Percentiles rank a stretch among this genome's conserved stretches.
phyloP scores from a whole-genome alignment of 2,888 invertebrate species.

The Conus canariensis region DNA sequence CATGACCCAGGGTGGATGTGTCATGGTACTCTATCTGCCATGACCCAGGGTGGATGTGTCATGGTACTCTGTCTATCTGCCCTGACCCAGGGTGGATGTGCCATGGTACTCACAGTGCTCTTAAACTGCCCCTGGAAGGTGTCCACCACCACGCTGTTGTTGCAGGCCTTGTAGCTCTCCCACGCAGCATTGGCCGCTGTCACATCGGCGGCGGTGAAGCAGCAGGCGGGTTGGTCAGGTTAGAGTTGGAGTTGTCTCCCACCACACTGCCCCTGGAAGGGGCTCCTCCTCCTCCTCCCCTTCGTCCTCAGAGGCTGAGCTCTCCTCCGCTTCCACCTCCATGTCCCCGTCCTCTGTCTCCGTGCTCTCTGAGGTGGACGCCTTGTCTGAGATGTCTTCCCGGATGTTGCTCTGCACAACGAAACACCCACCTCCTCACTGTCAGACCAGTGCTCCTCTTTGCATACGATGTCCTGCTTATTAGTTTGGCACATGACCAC shows the following conservation, averaged over 20 bases:
- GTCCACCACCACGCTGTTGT: slow-evolving; percentile 83
- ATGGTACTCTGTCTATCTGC: too few species aligned
- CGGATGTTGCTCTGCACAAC: slow-evolving; percentile 49
- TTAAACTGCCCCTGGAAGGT: slow-evolving; percentile 85
- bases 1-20: too few species aligned
- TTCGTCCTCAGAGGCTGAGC: slow-evolving; percentile 51
- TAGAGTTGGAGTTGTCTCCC: slow-evolving; percentile 45
- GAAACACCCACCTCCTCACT: neutral
- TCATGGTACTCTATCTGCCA: too few species aligned
- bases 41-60: too few species aligned
- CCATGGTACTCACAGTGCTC: slow-evolving; percentile 81
- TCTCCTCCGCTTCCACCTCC: slow-evolving; percentile 51
- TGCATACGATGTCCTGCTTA: neutral
- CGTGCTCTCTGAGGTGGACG: slow-evolving; percentile 45
- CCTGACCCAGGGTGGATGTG: too few species aligned
- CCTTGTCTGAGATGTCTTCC: slow-evolving; percentile 50
- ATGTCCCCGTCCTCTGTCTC: slow-evolving; percentile 51
- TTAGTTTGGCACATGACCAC: neutral
- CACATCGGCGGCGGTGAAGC: slow-evolving; percentile 43
- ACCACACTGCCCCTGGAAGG: slow-evolving; percentile 48
- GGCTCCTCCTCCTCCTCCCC: slow-evolving; percentile 56
- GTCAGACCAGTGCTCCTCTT: neutral
- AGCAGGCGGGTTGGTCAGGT: slow-evolving; percentile 43
- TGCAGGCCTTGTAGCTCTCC: slow-evolving; percentile 82
- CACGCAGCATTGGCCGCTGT: slow-evolving; percentile 73